Evolutionary conservation across 2,113 vertebrate species (phyloP).

Genomic region (Microtus oregoni): DNA sequence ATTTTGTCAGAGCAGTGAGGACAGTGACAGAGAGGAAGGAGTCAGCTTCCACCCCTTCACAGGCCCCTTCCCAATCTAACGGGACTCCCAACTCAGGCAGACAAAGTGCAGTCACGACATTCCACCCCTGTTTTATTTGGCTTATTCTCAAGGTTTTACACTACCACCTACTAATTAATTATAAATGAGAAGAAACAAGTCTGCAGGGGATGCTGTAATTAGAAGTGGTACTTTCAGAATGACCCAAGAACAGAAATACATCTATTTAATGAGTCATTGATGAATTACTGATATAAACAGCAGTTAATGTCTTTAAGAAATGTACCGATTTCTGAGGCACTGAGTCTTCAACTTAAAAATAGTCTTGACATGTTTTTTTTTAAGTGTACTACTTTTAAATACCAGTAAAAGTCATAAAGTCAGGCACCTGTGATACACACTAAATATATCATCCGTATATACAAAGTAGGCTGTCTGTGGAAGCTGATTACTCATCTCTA

Average conservation of each 20-base stretch:
- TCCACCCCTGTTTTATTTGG: slow-evolving; percentile 31
- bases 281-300: slow-evolving; percentile 75
- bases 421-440: slow-evolving; percentile 14
- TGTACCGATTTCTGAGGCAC: slow-evolving; percentile 54
- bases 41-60: not conserved
- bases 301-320: slow-evolving; percentile 62
- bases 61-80: not conserved
- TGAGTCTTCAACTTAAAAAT: slow-evolving; percentile 67
- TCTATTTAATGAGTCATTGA: slow-evolving; percentile 72
- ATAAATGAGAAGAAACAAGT: slow-evolving; percentile 61
- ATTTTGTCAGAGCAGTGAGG: not conserved
- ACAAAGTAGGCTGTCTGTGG: slow-evolving; percentile 20
- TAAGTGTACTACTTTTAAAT: slow-evolving; percentile 54
- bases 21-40: not conserved
- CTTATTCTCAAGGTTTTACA: slow-evolving; percentile 51
- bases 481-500: slow-evolving; percentile 26
- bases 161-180: slow-evolving; percentile 61
- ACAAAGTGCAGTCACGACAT: not conserved
- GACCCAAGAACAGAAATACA: slow-evolving; percentile 71
- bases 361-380: slow-evolving; percentile 59
- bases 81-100: not conserved
- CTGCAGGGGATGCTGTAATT: slow-evolving; percentile 72
- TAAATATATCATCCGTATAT: not conserved
- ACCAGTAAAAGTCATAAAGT: slow-evolving; percentile 42
- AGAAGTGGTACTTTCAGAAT: slow-evolving; percentile 67